phyloP scores from a whole-genome alignment of 2,113 vertebrate species.

The Hipposideros armiger region DNA sequence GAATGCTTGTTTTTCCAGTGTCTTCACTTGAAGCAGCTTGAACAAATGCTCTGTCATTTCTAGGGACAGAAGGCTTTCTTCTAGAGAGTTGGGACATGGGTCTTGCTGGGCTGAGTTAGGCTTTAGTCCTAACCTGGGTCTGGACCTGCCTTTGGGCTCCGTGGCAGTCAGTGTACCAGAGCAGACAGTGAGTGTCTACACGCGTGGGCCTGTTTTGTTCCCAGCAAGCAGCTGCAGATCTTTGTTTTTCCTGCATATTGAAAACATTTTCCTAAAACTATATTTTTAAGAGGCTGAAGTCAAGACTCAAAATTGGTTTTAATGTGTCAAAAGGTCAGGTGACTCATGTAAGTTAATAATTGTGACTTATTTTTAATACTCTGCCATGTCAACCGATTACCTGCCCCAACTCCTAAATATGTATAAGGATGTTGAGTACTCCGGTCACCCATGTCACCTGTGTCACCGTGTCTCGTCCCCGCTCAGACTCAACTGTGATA shows the following conservation, averaged over 20 bases:
- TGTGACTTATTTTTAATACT: conserved; percentile 64
- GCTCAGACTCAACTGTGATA: not conserved
- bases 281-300: conserved; percentile 41
- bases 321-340: conserved; percentile 63
- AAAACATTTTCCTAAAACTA: conserved; percentile 59
- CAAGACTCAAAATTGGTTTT: conserved; percentile 71
- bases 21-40: conserved; percentile 26
- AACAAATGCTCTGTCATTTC: not conserved
- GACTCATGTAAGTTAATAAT: conserved; percentile 61
- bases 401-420: conserved; percentile 50
- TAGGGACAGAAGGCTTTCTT: not conserved
- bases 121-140: conserved; percentile 27
- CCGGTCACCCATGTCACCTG: not conserved
- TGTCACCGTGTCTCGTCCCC: not conserved
- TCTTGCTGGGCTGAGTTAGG: not conserved
- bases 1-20: conserved; percentile 42
- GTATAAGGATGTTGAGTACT: not conserved
- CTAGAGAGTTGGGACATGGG: not conserved
- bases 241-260: not conserved
- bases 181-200: not conserved
- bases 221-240: conserved; percentile 43
- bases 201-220: conserved; percentile 36
- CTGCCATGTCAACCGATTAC: not conserved
- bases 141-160: conserved; percentile 38
- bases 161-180: not conserved